Percentiles rank a stretch among this genome's conserved stretches.
Conservation (phyloP, 92 coral and sea anemone genomes). For the Umimayanthus kanabou region DNA sequence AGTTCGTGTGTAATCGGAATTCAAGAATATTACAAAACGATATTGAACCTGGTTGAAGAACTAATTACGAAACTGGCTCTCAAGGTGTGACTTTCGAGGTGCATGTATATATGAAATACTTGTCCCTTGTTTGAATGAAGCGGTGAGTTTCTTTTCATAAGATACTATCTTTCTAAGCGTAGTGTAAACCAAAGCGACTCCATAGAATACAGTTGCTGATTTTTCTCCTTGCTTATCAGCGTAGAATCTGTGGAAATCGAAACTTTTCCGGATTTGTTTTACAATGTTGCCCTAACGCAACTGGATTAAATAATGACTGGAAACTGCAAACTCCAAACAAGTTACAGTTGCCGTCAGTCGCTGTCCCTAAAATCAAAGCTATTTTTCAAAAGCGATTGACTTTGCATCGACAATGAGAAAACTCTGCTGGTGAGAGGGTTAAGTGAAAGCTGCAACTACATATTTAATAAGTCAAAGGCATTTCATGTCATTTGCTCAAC, state of each 20-base stretch:
- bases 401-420: neutral
- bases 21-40: neutral
- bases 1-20: neutral
- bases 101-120: neutral
- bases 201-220: no score
- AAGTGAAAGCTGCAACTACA: neutral
- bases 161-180: neutral
- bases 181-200: no score
- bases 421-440: neutral
- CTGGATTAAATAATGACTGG: no score
- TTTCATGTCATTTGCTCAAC: neutral
- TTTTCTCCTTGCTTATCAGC: no score
- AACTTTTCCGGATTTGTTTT: no score
- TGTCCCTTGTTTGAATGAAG: neutral
- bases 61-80: neutral
- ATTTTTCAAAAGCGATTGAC: neutral
- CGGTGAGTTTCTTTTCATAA: neutral
- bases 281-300: no score
- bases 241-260: no score
- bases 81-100: neutral
- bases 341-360: no score
- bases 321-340: no score
- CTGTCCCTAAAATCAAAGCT: no score
- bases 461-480: no score
- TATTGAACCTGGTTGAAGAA: neutral